A percentile compares a stretch with the other conserved stretches of the same genome.
These are phyloP conservation scores for Callimico goeldii DNA, from an alignment of 2,797 vertebrate species.

Conservation along the genomic window DNA sequence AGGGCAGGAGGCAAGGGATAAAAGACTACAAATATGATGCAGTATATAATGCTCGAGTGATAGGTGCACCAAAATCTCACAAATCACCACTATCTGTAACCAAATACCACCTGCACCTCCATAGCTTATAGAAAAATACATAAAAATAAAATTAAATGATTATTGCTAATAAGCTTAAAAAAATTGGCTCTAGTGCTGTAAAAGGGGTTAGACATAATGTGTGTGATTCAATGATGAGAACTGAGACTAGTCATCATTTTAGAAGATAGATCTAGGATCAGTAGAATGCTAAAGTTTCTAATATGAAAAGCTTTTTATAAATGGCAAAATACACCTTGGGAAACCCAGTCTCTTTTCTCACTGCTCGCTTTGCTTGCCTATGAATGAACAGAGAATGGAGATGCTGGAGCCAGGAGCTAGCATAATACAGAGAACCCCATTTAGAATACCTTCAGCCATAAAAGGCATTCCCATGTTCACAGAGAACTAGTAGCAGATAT, in stretches of 20 bases:
- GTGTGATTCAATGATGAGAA: neutral
- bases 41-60: too few relatives aligned
- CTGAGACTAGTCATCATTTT: neutral
- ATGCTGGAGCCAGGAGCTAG: neutral
- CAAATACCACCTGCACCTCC: too few relatives aligned
- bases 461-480: neutral
- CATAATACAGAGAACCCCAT: neutral
- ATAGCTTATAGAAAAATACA: too few relatives aligned
- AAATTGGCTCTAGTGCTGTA: neutral
- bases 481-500: neutral
- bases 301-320: constrained; percentile 9
- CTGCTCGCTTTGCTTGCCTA: neutral
- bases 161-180: too few relatives aligned
- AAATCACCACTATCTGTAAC: too few relatives aligned
- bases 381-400: neutral
- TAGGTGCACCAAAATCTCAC: too few relatives aligned
- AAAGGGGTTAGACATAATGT: neutral
- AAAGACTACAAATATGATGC: too few relatives aligned
- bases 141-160: too few relatives aligned
- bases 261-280: neutral
- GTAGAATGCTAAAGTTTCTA: neutral
- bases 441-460: neutral
- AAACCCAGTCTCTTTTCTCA: neutral
- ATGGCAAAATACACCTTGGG: neutral
- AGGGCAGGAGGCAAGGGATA: too few relatives aligned